Conservation (phyloP, 2,888 invertebrate species). For the Plebejus anna region DNA sequence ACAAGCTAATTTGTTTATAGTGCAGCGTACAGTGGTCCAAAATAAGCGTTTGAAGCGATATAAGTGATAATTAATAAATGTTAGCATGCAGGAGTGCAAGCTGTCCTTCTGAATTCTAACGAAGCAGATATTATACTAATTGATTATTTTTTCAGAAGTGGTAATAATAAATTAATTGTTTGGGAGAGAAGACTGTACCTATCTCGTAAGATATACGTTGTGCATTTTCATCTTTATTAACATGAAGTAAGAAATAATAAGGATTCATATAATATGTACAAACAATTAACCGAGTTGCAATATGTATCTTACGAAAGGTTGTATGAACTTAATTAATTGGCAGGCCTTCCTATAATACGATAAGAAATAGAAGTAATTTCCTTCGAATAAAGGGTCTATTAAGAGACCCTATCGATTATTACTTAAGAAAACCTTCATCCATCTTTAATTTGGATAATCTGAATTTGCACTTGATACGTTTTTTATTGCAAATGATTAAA, state of each 20-base stretch:
- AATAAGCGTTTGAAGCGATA: too few relatives aligned
- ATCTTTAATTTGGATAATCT: neutral
- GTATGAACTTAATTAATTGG: slow-evolving; percentile 3
- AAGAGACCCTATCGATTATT: neutral
- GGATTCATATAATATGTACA: neutral
- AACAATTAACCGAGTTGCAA: neutral
- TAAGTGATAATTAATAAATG: too few relatives aligned
- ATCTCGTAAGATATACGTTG: neutral
- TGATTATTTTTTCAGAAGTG: too few relatives aligned
- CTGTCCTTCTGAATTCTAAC: too few relatives aligned
- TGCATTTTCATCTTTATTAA: neutral
- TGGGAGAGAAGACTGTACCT: too few relatives aligned
- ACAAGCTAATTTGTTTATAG: too few relatives aligned
- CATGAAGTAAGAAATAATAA: neutral
- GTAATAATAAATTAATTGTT: too few relatives aligned
- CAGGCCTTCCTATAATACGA: neutral
- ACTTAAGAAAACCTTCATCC: neutral
- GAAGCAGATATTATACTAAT: too few relatives aligned
- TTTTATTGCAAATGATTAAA: neutral
- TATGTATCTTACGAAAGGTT: neutral
- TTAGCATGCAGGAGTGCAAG: too few relatives aligned
- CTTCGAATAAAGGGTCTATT: neutral
- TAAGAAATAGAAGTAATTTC: slow-evolving; percentile 15
- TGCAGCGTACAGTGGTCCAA: too few relatives aligned
- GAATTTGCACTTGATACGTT: neutral